phyloP scores from a whole-genome alignment of 2,888 invertebrate genomes.

The Dilophus febrilis region DNA sequence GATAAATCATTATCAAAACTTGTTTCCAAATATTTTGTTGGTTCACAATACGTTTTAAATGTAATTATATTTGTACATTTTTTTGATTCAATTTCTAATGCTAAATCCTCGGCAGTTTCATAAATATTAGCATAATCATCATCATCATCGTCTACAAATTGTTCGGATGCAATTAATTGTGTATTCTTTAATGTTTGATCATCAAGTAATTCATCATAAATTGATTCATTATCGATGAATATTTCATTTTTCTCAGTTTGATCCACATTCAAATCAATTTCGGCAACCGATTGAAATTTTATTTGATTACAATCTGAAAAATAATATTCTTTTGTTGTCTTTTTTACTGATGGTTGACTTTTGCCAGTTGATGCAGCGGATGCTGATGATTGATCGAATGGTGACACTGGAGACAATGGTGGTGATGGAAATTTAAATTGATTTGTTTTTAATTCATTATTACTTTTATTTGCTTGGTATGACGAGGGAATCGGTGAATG shows the following conservation, averaged over 20 bases:
- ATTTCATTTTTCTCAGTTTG: conserved; percentile 12
- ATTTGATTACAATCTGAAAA: conserved; percentile 7
- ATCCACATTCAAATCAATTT: conserved; percentile 13
- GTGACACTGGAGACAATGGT: background rate
- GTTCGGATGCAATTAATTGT: background rate
- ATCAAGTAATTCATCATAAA: conserved; percentile 11
- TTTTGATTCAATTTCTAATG: background rate
- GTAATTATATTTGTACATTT: conserved; percentile 12
- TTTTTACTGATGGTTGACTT: too few relatives aligned
- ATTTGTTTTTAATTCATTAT: too few relatives aligned
- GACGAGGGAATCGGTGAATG: background rate
- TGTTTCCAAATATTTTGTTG: conserved; percentile 14
- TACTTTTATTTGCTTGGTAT: background rate
- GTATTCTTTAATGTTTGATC: background rate
- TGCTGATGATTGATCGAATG: too few relatives aligned
- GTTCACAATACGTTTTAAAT: conserved; percentile 14
- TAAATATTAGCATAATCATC: conserved; percentile 9
- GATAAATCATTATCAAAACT: conserved; percentile 13
- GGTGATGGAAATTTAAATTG: too few relatives aligned
- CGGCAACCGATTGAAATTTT: conserved; percentile 15
- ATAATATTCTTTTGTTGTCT: too few relatives aligned
- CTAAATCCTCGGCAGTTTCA: conserved; percentile 14
- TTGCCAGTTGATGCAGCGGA: too few relatives aligned
- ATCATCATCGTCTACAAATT: background rate
- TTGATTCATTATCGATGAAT: conserved; percentile 11